These are phyloP conservation scores for Mamestra brassicae DNA, from an alignment of 2,888 invertebrate species.

Conservation along the genomic window DNA sequence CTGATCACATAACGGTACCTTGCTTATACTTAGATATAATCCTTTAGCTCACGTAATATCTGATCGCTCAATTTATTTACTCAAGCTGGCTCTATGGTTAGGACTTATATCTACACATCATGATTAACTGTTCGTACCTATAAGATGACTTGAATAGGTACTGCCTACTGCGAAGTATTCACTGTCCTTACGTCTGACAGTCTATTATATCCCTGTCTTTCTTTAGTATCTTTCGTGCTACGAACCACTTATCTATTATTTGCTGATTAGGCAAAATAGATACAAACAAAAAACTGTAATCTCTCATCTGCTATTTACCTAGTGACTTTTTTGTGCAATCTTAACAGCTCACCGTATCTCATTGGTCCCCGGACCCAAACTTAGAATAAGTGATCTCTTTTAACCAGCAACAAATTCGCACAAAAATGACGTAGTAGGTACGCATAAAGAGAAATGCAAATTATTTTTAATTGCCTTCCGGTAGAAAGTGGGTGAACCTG, in stretches of 20 bases:
- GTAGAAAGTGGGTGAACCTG: constrained; percentile 89
- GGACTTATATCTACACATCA: constrained; percentile 27
- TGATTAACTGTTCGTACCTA: constrained; percentile 23
- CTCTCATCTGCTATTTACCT: too few species aligned
- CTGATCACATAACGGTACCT: constrained; percentile 55
- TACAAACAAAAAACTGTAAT: too few species aligned
- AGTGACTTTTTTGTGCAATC: too few species aligned
- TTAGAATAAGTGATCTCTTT: constrained; percentile 66
- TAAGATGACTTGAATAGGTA: constrained; percentile 31
- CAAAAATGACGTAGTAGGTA: constrained; percentile 72
- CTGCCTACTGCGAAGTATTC: background rate
- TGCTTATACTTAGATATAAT: constrained; percentile 49
- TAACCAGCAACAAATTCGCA: constrained; percentile 70
- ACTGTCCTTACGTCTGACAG: constrained; percentile 16
- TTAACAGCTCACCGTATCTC: too few species aligned
- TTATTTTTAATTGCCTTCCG: constrained; percentile 89
- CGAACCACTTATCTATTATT: background rate
- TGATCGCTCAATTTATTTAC: constrained; percentile 64
- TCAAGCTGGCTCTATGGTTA: constrained; percentile 29
- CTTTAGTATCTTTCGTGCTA: background rate
- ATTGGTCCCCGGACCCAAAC: background rate
- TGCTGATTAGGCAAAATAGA: too few species aligned
- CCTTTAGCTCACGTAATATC: constrained; percentile 55
- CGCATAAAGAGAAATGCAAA: constrained; percentile 88
- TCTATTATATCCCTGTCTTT: background rate